Percentiles rank a stretch among this genome's conserved stretches.
These are phyloP conservation scores for Cyprinodon brontotheroides DNA, from an alignment of 2,113 vertebrate genomes.

Conservation along the genomic window DNA sequence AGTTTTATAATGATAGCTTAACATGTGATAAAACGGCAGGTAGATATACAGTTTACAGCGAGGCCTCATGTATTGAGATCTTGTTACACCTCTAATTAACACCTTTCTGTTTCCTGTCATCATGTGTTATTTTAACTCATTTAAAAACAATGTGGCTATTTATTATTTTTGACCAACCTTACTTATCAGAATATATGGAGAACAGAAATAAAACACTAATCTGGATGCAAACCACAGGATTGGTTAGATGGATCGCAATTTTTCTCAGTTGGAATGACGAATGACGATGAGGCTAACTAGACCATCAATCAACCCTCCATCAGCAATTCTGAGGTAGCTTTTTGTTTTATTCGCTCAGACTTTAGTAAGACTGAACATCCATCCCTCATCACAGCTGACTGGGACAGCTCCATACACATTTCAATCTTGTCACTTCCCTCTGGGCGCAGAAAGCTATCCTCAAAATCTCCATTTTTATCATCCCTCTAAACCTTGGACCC, in stretches of 20 bases:
- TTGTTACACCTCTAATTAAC: too few species aligned
- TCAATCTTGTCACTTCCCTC: slow-evolving; percentile 73
- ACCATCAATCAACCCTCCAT: slow-evolving; percentile 70
- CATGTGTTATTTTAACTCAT: neutral
- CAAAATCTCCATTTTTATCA: slow-evolving; percentile 76
- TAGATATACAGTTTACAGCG: neutral
- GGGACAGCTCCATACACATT: slow-evolving; percentile 63
- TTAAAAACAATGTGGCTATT: neutral
- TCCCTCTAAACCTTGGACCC: slow-evolving; percentile 72
- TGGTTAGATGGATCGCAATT: slow-evolving; percentile 66
- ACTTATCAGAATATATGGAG: slow-evolving; percentile 24
- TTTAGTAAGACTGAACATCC: slow-evolving; percentile 60
- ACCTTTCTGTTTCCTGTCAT: neutral
- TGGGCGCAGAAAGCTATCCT: slow-evolving; percentile 52
- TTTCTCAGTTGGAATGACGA: slow-evolving; percentile 48
- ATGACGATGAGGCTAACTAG: slow-evolving; percentile 68
- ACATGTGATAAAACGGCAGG: neutral
- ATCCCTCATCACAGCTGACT: slow-evolving; percentile 63
- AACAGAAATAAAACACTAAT: slow-evolving; percentile 59
- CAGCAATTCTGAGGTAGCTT: slow-evolving; percentile 72
- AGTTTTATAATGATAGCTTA: neutral
- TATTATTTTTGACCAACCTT: slow-evolving; percentile 41
- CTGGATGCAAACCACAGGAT: slow-evolving; percentile 42
- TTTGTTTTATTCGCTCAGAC: slow-evolving; percentile 73
- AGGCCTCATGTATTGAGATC: neutral